phyloP scores from a whole-genome alignment of 2,888 invertebrate species.

The Cephus nigrinus region DNA sequence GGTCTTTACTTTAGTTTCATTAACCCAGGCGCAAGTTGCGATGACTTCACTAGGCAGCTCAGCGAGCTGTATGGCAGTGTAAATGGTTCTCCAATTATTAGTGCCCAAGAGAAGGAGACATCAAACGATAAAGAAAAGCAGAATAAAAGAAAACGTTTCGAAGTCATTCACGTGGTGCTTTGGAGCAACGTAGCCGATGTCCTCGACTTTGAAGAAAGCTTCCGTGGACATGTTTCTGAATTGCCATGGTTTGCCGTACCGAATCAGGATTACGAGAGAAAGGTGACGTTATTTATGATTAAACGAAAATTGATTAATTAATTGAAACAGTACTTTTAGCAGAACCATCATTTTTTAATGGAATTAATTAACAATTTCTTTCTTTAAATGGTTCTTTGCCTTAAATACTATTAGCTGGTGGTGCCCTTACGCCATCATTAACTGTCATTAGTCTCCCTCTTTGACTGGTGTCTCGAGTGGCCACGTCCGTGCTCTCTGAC shows the following conservation, averaged over 20 bases:
- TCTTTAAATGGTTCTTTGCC: background rate
- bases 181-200: constrained; percentile 76
- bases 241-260: constrained; percentile 80
- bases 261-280: constrained; percentile 77
- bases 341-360: background rate
- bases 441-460: background rate
- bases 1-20: constrained; percentile 80
- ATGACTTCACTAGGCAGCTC: constrained; percentile 76
- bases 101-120: constrained; percentile 53
- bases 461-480: background rate
- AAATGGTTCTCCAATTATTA: constrained; percentile 34
- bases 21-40: constrained; percentile 75
- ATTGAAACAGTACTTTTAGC: background rate
- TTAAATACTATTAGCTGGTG: background rate
- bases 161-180: constrained; percentile 77
- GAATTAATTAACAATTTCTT: background rate
- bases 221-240: constrained; percentile 72
- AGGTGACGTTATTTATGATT: constrained; percentile 65
- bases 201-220: constrained; percentile 75
- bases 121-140: constrained; percentile 52
- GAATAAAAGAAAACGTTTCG: constrained; percentile 68
- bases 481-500: background rate
- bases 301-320: background rate
- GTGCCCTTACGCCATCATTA: background rate
- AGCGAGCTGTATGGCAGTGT: constrained; percentile 69